Percentiles rank a stretch among this genome's conserved stretches.
Evolutionary conservation across 1,140 invertebrate genomes (phyloP).

Genomic region (Hypsibius dujardini): DNA sequence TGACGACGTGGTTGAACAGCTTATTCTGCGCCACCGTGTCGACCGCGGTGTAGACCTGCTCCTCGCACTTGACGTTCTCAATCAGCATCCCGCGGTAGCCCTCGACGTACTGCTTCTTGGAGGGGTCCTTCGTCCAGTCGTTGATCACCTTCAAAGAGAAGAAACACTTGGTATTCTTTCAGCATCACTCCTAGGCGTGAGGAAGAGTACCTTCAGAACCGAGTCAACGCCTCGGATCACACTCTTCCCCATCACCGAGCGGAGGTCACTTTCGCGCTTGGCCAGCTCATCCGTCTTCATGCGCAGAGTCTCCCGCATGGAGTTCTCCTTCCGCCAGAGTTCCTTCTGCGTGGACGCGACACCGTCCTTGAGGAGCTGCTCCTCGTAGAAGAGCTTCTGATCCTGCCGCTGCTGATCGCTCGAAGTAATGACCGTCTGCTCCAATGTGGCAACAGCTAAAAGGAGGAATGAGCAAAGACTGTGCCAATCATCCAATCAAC

Average conservation of each 20-base stretch:
- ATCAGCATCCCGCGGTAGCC: constrained; percentile 53
- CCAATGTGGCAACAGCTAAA: too few relatives aligned
- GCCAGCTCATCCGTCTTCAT: constrained; percentile 82
- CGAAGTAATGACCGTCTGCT: too few relatives aligned
- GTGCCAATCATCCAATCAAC: too few relatives aligned
- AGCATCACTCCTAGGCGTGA: too few relatives aligned
- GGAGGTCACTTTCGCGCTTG: constrained; percentile 77
- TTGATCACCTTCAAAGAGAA: constrained; percentile 26
- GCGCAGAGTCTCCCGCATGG: constrained; percentile 71
- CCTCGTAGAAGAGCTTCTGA: constrained; percentile 57
- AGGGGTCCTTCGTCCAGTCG: constrained; percentile 24
- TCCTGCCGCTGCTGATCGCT: constrained; percentile 28
- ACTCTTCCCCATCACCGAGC: constrained; percentile 83
- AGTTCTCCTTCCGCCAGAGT: constrained; percentile 82
- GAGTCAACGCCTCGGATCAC: constrained; percentile 26
- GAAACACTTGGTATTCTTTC: too few relatives aligned
- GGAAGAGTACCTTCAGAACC: too few relatives aligned
- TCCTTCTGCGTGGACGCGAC: constrained; percentile 34
- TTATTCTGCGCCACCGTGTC: constrained; percentile 93
- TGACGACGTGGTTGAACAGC: constrained; percentile 94
- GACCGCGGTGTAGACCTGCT: constrained; percentile 90
- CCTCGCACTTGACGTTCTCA: constrained; percentile 91
- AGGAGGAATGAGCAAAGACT: too few relatives aligned
- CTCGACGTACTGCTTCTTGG: constrained; percentile 25
- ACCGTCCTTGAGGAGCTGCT: constrained; percentile 75